Conservation (phyloP, 2,113 vertebrate genomes). For the Megalops atlanticus region DNA sequence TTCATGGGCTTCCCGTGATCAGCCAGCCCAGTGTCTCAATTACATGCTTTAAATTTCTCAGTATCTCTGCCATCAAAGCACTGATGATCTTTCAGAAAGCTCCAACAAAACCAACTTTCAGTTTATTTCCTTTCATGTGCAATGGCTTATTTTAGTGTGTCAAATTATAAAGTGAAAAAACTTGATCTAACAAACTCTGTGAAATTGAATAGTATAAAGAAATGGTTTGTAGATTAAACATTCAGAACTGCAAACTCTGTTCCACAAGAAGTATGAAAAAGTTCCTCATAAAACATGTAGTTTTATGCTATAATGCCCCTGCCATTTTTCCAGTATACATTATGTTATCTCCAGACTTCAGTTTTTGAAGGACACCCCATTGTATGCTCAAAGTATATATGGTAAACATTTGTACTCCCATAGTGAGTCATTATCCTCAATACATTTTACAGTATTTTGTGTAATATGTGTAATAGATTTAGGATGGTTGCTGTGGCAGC, state of each 20-base stretch:
- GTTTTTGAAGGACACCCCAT: neutral
- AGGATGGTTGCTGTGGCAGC: no score
- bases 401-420: no score
- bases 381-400: no score
- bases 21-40: neutral
- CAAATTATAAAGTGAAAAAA: neutral
- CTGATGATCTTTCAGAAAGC: neutral
- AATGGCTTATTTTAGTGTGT: neutral
- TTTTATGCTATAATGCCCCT: neutral
- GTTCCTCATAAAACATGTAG: neutral
- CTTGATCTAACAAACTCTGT: conserved; percentile 5
- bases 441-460: no score
- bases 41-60: neutral
- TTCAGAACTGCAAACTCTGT: neutral
- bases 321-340: neutral
- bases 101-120: neutral
- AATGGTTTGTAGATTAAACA: neutral
- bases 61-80: neutral
- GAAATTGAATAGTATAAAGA: no score
- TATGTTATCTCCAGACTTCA: neutral
- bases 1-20: neutral
- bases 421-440: no score
- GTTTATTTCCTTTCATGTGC: neutral
- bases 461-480: no score
- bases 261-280: neutral